Base-by-base conservation (phyloP, 2,888 invertebrate species). In the Drosophila setosimentum region DNA sequence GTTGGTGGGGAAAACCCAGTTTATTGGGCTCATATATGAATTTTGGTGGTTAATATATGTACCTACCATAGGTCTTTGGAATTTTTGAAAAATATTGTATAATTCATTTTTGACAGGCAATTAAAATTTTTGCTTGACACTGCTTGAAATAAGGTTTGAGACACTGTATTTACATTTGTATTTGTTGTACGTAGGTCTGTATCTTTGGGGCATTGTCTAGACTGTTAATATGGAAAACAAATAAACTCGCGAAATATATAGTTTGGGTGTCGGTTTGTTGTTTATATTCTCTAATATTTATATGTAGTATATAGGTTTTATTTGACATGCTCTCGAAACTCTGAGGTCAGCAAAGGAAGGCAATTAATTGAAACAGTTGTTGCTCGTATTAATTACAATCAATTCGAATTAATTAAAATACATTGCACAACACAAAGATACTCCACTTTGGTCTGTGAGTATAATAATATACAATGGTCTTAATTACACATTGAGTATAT, bases 161-260 rank as follows among this genome's bases (percentile, higher is more conserved):
- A n/a, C n/a, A n/a, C n/a, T n/a, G n/a, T n/a, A 7, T 50, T 13
- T 42, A 33, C 16, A 57, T 57, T 21, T 40, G 8, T 37, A 21
- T 57, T 21, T 40, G 13, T 18, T 18, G 10, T 24, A 37, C 27
- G 33, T 42, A 13, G 21, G 30, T 40, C 13, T 51, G 11, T 45
- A 13, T 32, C 3, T 51, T 24, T 24, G n/a, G 3, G 2, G 1
- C 2, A 18, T 16, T 45, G 71, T 71, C 53, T 62, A 57, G 71
- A 40, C 57, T 8, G 21, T 48, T 29, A 11, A 35, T 37, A 24
- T 24, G 37, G 18, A 32, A 66, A 53, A 40, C 48, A 61, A 69
- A 67, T 49, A 60, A 71, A 57, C 11, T 21, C 1, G 16, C 24
- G 5, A 27, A 29, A 37, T 51, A 53, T 29, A 48, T 16, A 48